Evolutionary conservation across 2,113 vertebrate genomes (phyloP).

Genomic region (Rana temporaria): DNA sequence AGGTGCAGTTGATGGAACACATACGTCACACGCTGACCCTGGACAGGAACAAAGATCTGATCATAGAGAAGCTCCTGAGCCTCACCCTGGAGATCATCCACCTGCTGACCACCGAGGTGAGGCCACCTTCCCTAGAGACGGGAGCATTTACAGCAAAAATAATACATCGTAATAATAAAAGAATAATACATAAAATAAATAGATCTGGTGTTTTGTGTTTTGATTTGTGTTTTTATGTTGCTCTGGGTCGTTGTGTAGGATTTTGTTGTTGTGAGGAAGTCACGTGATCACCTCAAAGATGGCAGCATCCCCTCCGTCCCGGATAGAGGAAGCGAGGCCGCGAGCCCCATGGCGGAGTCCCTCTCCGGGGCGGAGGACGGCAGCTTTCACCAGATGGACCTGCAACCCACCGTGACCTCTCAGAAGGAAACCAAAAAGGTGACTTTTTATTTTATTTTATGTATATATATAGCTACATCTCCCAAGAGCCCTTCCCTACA

Average conservation of each 20-base stretch:
- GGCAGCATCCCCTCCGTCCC: neutral
- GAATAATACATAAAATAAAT: too few species aligned
- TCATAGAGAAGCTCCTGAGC: constrained; percentile 18
- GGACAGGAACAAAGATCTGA: constrained; percentile 22
- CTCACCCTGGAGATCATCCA: constrained; percentile 31
- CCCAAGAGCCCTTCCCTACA: too few species aligned
- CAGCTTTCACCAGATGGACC: neutral
- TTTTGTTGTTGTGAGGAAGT: constrained; percentile 20
- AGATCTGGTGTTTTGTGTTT: too few species aligned
- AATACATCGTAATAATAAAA: too few species aligned
- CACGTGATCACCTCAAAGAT: neutral
- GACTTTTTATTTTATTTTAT: neutral
- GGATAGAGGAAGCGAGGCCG: neutral
- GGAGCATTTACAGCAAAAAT: too few species aligned
- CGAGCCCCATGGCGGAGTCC: neutral
- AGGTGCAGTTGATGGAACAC: constrained; percentile 15
- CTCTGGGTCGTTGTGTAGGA: neutral
- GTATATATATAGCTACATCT: too few species aligned
- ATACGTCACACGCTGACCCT: constrained; percentile 9
- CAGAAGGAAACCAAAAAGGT: neutral
- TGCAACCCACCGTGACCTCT: neutral
- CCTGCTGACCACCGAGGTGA: constrained; percentile 31
- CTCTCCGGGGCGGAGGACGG: neutral
- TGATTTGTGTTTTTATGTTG: too few species aligned
- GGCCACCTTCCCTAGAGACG: neutral